Percentiles rank a stretch among this genome's conserved stretches.
Conservation (phyloP, 2,797 vertebrate genomes). For the Argya squamiceps region DNA sequence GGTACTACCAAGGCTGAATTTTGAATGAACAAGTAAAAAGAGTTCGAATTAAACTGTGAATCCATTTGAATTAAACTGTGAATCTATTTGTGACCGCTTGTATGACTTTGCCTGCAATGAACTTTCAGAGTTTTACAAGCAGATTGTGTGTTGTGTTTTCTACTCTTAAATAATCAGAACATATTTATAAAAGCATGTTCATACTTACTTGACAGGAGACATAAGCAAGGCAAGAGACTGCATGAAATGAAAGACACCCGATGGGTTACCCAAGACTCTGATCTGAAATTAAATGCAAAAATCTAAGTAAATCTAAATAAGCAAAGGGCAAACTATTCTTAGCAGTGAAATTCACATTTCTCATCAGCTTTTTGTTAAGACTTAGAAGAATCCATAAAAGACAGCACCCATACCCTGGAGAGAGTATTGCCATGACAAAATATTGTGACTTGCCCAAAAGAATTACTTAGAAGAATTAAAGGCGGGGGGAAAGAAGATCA, state of each 20-base stretch:
- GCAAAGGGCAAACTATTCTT: neutral
- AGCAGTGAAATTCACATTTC: neutral
- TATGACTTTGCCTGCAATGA: neutral
- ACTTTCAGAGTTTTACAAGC: neutral
- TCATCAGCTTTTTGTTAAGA: neutral
- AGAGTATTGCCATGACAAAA: neutral
- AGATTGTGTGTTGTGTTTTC: neutral
- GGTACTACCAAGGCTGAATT: neutral
- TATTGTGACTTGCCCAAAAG: neutral
- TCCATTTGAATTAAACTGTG: neutral
- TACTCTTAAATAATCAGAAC: neutral
- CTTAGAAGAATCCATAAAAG: neutral
- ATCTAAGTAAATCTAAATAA: neutral
- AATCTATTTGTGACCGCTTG: neutral
- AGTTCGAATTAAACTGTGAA: neutral
- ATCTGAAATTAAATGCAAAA: constrained; percentile 80
- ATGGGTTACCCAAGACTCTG: constrained; percentile 84
- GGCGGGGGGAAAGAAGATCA: fast-evolving
- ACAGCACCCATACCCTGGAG: neutral
- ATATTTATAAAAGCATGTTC: neutral
- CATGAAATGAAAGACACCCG: constrained; percentile 95
- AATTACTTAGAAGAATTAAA: neutral
- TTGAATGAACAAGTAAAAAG: neutral
- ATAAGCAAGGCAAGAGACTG: constrained; percentile 93
- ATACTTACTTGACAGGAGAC: constrained; percentile 90